These are phyloP conservation scores for Natrix natrix DNA, from an alignment of 2,797 vertebrate genomes.

Conservation along the genomic window DNA sequence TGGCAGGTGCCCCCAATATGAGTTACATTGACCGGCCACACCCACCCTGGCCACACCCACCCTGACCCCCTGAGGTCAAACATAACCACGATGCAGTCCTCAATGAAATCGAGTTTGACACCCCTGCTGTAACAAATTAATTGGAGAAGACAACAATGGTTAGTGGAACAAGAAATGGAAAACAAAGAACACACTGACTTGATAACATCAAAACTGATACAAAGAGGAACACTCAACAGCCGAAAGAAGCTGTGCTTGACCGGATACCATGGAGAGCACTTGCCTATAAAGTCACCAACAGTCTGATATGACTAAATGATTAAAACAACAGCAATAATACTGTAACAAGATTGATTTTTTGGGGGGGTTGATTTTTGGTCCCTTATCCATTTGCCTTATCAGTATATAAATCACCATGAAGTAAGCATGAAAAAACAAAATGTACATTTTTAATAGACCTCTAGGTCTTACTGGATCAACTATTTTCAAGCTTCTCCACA, in stretches of 20 bases:
- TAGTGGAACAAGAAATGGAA: neutral
- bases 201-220: neutral
- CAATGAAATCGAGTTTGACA: no score
- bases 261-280: neutral
- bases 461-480: neutral
- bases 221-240: neutral
- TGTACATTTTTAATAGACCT: neutral
- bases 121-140: neutral
- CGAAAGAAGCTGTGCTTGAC: neutral
- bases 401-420: neutral
- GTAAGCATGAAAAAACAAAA: neutral
- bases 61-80: no score
- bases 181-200: neutral
- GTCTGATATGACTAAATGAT: fast-evolving
- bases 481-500: neutral
- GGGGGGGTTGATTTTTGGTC: neutral
- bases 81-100: no score
- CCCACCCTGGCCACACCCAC: no score
- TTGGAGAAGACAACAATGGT: neutral
- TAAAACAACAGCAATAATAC: neutral
- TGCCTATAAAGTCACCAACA: neutral
- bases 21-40: no score
- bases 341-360: neutral
- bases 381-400: neutral
- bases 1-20: no score